Percentiles rank a stretch among this genome's conserved stretches.
Conservation (phyloP, 2,113 vertebrate species). For the crab-eating macaque (Macaca fascicularis) region T2T-MFA8v1.1 NC_088384.1:85406501-85407000, state of each 20-base stretch:
- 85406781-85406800: not conserved
- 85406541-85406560: too few species aligned
- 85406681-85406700: not conserved
- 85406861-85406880: not conserved
- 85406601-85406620: not conserved
- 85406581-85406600: not conserved
- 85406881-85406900: not conserved
- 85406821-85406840: not conserved
- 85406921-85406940: not conserved
- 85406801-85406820: not conserved
- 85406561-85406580: too few species aligned
- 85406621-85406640: not conserved
- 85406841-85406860: not conserved
- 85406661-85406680: not conserved
- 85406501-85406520: too few species aligned
- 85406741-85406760: rapidly evolving
- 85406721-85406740: not conserved
- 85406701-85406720: not conserved
- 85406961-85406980: not conserved
- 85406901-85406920: not conserved
- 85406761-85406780: not conserved
- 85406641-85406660: not conserved
- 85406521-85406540: too few species aligned
- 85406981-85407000: not conserved
- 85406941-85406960: not conserved